Base-by-base conservation (phyloP, 2,888 invertebrate species). In the Lissonota sp. region DNA sequence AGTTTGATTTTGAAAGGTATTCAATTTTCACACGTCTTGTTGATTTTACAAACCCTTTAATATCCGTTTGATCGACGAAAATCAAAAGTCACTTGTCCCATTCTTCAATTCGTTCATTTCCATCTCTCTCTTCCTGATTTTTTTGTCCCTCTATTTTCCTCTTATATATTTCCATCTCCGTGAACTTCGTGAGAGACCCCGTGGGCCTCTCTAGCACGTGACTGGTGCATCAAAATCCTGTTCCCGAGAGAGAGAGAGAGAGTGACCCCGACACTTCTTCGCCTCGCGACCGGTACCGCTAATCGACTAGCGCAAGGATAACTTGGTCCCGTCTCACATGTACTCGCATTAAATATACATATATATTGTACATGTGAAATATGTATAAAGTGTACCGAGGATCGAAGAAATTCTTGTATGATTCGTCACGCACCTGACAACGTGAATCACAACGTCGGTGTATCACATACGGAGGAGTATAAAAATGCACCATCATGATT, bases 221-320 rank as follows among this genome's bases (percentile, higher is more conserved):
- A 57, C 66, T 49, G 69, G 53, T 55, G 63, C 79, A 80, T 80
- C 75, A 66, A 71, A 75, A 71, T 66, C 74, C 74, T 74, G 63
- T 58, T 64, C 58, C 49, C 26, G 26, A 26, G 26, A 26, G 3
- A 26, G 26, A 26, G 26, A 26, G 26, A 26, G 16, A 49, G 74
- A 66, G 51, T 67, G 79, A 79, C 79, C 75, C 79, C 74, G 79
- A 71, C 71, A 66, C 66, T 80, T 80, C 70, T 75, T 66, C 70
- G 37, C 70, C 53, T 26, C 26, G 26, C 26, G 51, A 57, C 40
- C 40, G 26, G 66, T 75, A 80, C 74, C 75, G 79, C 74, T 75
- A 80, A 80, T 80, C 79, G 73, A 69, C 73, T 79, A 42, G 73
- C 67, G 70, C 75, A 71, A 71, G 74, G 79, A 75, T 71, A 80